These are phyloP conservation scores for Dicyrtomina minuta DNA, from an alignment of 2,888 invertebrate species.

Conservation along the genomic window DNA sequence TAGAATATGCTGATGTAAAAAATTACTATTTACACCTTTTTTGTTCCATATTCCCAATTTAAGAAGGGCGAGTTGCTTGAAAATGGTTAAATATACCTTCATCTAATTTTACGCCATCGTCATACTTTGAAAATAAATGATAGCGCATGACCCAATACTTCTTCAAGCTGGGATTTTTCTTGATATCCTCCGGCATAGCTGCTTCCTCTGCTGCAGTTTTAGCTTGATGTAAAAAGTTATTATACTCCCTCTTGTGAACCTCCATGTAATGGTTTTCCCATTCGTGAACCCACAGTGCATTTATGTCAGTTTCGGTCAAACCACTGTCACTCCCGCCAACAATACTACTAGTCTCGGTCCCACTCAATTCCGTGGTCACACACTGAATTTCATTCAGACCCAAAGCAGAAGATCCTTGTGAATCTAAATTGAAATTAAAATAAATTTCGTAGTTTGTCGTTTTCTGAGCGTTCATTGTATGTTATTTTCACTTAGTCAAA, in stretches of 20 bases:
- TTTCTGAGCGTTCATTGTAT: too few relatives aligned
- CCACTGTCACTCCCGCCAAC: neutral
- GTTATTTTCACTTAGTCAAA: neutral
- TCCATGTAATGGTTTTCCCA: constrained; percentile 20
- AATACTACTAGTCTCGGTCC: too few relatives aligned
- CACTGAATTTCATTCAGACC: too few relatives aligned
- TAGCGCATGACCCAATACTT: constrained; percentile 92
- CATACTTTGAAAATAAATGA: constrained; percentile 83
- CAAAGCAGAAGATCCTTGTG: too few relatives aligned
- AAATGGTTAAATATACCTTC: constrained; percentile 62
- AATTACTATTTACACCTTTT: too few relatives aligned
- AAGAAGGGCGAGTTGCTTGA: too few relatives aligned
- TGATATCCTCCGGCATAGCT: neutral
- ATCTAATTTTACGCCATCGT: constrained; percentile 87
- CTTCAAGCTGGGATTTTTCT: constrained; percentile 57
- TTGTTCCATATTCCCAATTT: too few relatives aligned
- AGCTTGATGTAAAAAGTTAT: neutral
- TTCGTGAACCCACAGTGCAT: constrained; percentile 13
- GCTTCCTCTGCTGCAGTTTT: neutral
- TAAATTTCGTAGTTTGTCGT: neutral
- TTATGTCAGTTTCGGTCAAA: neutral
- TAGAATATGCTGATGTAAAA: neutral
- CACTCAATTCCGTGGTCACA: neutral
- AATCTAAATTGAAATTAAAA: neutral
- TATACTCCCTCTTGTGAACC: constrained; percentile 13